phyloP scores from a whole-genome alignment of 2,888 invertebrate genomes.

The Syrphus vitripennis region DNA sequence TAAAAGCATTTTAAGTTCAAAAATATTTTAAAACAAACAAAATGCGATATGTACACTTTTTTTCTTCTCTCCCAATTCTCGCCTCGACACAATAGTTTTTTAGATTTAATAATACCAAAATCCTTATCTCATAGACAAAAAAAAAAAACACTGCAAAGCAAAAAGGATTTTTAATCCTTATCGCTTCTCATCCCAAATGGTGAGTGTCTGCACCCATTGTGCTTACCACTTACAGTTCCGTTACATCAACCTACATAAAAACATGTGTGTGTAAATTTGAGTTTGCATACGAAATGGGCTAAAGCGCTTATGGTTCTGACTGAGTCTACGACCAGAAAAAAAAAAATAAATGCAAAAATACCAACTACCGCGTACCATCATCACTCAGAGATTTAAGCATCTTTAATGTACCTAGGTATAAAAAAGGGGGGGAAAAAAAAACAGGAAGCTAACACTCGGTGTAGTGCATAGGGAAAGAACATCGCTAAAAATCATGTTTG shows the following conservation, averaged over 20 bases:
- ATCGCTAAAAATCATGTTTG: neutral
- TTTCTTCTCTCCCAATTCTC: neutral
- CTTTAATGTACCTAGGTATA: neutral
- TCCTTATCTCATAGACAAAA: neutral
- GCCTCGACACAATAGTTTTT: conserved; percentile 2
- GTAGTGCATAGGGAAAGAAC: neutral
- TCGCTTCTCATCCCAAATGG: neutral
- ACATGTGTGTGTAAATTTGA: conserved; percentile 34
- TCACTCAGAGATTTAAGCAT: neutral
- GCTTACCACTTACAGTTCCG: conserved; percentile 29
- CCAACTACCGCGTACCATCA: neutral
- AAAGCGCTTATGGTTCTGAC: conserved; percentile 27
- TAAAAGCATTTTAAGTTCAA: conserved; percentile 1
- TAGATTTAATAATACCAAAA: neutral
- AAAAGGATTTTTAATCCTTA: conserved; percentile 23
- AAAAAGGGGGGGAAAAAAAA: neutral
- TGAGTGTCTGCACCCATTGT: no score
- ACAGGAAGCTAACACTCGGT: neutral
- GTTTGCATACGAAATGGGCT: conserved; percentile 48
- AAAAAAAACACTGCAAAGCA: neutral
- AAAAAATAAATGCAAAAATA: conserved; percentile 16
- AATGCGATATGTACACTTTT: neutral
- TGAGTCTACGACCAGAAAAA: neutral
- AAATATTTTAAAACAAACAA: neutral
- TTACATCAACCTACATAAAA: conserved; percentile 1